These are phyloP conservation scores for Scomber scombrus DNA, from an alignment of 2,113 vertebrate species.

Conservation along the genomic window DNA sequence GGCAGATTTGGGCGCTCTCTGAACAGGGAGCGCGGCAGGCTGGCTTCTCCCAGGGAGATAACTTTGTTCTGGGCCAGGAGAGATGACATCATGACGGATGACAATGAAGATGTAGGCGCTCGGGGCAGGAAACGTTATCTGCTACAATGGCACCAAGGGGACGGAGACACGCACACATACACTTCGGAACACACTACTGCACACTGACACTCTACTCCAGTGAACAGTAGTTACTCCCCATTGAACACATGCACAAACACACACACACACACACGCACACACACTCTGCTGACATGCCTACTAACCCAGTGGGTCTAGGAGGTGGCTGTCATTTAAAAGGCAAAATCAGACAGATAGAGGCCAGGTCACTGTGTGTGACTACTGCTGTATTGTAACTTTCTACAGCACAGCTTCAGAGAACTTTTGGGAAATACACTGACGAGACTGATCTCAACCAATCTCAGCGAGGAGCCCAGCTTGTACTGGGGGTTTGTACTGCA, in stretches of 20 bases:
- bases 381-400: constrained; percentile 6
- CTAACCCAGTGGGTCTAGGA: constrained; percentile 1
- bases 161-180: constrained; percentile 35
- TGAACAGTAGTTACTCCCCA: constrained; percentile 49
- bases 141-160: constrained; percentile 54
- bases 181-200: constrained; percentile 33
- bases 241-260: constrained; percentile 13
- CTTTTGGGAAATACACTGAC: constrained; percentile 27
- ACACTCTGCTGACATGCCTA: constrained; percentile 10
- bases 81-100: constrained; percentile 82
- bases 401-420: constrained; percentile 17
- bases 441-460: constrained; percentile 10
- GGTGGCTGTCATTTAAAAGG: constrained; percentile 61
- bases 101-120: constrained; percentile 65
- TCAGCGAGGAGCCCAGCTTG: constrained; percentile 30
- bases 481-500: constrained; percentile 62
- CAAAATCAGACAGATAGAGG: constrained; percentile 29
- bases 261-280: constrained; percentile 25
- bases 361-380: constrained; percentile 34
- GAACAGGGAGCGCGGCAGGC: constrained; percentile 48
- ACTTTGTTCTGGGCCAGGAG: constrained; percentile 76
- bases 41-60: constrained; percentile 75
- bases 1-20: constrained; percentile 55
- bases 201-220: constrained; percentile 43
- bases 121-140: constrained; percentile 78